These are phyloP conservation scores for Origma solitaria DNA, from an alignment of 2,113 vertebrate species.

Conservation along the genomic window DNA sequence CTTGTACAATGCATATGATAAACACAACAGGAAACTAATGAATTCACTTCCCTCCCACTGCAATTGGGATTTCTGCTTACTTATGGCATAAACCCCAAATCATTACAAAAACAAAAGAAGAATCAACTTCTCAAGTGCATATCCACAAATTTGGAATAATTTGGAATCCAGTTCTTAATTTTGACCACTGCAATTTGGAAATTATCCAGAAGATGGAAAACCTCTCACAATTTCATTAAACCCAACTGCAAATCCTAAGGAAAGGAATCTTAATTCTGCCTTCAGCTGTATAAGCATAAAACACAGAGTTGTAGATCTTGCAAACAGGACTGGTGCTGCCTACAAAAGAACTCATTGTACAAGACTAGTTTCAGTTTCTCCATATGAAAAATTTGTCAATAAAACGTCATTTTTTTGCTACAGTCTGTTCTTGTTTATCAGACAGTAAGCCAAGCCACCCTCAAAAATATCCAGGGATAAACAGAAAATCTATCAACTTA, in stretches of 20 bases:
- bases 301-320: fast-evolving
- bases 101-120: background rate
- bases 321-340: background rate
- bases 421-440: background rate
- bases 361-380: background rate
- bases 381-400: background rate
- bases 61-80: background rate
- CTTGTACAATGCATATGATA: background rate
- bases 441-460: background rate
- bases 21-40: background rate
- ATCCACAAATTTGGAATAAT: background rate
- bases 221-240: background rate
- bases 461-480: background rate
- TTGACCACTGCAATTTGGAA: background rate
- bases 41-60: background rate
- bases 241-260: background rate
- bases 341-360: background rate
- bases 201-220: background rate
- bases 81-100: background rate
- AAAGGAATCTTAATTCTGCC: background rate
- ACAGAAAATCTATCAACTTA: background rate
- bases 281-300: background rate
- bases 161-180: background rate
- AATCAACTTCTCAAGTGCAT: background rate
- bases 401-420: background rate